Percentiles rank a stretch among this genome's conserved stretches.
These are phyloP conservation scores for Lordiphosa stackelbergi DNA, from an alignment of 1,140 invertebrate genomes.

Conservation along the genomic window DNA sequence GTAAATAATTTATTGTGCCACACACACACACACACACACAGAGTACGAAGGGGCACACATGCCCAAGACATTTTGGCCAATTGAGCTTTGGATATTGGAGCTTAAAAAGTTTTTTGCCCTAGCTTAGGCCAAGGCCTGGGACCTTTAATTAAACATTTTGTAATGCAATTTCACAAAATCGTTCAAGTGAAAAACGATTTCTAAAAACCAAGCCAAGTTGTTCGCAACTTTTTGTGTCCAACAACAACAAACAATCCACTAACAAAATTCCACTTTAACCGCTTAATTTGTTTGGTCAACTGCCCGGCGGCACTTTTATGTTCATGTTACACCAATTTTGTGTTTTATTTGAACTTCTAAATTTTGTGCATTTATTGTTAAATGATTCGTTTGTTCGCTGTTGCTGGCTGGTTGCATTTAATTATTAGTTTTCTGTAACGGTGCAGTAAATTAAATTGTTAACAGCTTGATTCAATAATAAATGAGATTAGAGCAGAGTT, in stretches of 20 bases:
- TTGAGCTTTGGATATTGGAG: background rate
- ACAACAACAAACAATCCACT: slow-evolving; percentile 3
- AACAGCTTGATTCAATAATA: slow-evolving; percentile 15
- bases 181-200: slow-evolving; percentile 46
- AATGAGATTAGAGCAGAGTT: slow-evolving; percentile 48
- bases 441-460: slow-evolving; percentile 49
- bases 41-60: background rate
- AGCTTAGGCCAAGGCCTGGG: slow-evolving; percentile 19
- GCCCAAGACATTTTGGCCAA: background rate
- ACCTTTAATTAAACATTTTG: slow-evolving; percentile 57
- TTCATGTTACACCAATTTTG: background rate
- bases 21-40: slow-evolving; percentile 8
- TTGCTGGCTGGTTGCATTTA: slow-evolving; percentile 23
- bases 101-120: slow-evolving; percentile 22
- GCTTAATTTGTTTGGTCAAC: slow-evolving; percentile 28
- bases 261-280: slow-evolving; percentile 31
- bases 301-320: too few species aligned
- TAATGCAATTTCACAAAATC: slow-evolving; percentile 51
- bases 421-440: slow-evolving; percentile 30
- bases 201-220: slow-evolving; percentile 19
- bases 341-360: slow-evolving; percentile 1
- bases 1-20: slow-evolving; percentile 69
- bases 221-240: slow-evolving; percentile 5
- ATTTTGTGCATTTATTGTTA: slow-evolving; percentile 23
- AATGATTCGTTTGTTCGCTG: slow-evolving; percentile 14